phyloP scores from a whole-genome alignment of 2,797 vertebrate genomes.

The Coregonus ussuriensis region DNA sequence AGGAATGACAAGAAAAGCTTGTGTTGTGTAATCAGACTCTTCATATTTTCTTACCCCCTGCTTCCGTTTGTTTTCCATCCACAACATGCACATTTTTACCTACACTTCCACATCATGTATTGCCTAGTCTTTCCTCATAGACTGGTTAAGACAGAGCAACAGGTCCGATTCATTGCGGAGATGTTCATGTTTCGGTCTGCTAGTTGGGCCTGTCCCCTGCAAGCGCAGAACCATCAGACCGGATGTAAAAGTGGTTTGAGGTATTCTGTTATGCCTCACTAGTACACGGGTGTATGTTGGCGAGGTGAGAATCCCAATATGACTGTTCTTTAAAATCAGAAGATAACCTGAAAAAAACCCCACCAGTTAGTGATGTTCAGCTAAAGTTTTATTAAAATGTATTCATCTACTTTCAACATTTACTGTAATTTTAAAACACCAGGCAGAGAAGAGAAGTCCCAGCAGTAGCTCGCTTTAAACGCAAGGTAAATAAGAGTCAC shows the following conservation, averaged over 20 bases:
- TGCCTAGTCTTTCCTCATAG: background rate
- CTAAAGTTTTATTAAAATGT: too few species aligned
- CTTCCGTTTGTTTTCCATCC: slow-evolving; percentile 7
- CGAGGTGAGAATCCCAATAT: slow-evolving; percentile 15
- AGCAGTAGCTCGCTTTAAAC: background rate
- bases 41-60: background rate
- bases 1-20: background rate
- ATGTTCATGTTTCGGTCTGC: background rate
- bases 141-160: slow-evolving; percentile 9
- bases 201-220: slow-evolving; percentile 58
- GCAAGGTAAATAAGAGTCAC: background rate
- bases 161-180: slow-evolving; percentile 44
- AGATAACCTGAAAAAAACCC: background rate
- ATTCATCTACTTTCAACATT: too few species aligned
- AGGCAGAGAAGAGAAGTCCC: background rate
- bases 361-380: too few species aligned
- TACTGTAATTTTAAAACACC: background rate
- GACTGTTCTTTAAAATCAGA: slow-evolving; percentile 32
- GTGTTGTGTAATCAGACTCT: background rate
- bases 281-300: slow-evolving; percentile 24
- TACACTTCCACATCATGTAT: slow-evolving; percentile 7
- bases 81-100: background rate
- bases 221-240: slow-evolving; percentile 12
- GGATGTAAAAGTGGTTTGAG: slow-evolving; percentile 50
- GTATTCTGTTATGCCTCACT: slow-evolving; percentile 37